Evolutionary conservation across 2,888 invertebrate genomes (phyloP).

Genomic region (Metallyticus violacea): DNA sequence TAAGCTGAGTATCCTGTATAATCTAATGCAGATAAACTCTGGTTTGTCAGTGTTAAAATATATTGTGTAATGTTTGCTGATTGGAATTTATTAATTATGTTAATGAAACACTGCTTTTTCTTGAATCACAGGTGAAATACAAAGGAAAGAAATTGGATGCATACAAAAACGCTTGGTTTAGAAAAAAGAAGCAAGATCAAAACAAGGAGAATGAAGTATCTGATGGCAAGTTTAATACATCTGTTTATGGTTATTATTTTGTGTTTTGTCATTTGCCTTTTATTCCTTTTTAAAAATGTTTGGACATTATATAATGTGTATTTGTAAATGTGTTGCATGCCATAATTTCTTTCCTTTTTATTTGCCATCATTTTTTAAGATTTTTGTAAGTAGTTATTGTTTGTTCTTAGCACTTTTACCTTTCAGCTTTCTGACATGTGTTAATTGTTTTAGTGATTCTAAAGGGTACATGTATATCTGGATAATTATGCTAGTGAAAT

Average conservation of each 20-base stretch:
- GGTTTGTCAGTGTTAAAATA: no score
- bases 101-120: neutral
- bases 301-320: neutral
- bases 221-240: constrained; percentile 31
- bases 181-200: constrained; percentile 54
- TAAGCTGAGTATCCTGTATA: no score
- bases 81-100: neutral
- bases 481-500: no score
- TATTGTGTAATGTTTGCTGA: no score
- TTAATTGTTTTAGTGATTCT: no score
- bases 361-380: neutral
- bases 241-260: neutral
- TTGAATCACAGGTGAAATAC: constrained; percentile 53
- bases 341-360: neutral
- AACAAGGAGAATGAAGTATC: constrained; percentile 39
- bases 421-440: neutral
- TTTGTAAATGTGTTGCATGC: neutral
- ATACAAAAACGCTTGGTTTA: constrained; percentile 82
- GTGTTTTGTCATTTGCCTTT: neutral
- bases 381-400: neutral
- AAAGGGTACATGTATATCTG: no score
- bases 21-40: no score
- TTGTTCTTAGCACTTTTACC: neutral
- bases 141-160: constrained; percentile 84
- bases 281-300: neutral